Conservation (phyloP, 2,888 invertebrate species). For the Tineola bisselliella region DNA sequence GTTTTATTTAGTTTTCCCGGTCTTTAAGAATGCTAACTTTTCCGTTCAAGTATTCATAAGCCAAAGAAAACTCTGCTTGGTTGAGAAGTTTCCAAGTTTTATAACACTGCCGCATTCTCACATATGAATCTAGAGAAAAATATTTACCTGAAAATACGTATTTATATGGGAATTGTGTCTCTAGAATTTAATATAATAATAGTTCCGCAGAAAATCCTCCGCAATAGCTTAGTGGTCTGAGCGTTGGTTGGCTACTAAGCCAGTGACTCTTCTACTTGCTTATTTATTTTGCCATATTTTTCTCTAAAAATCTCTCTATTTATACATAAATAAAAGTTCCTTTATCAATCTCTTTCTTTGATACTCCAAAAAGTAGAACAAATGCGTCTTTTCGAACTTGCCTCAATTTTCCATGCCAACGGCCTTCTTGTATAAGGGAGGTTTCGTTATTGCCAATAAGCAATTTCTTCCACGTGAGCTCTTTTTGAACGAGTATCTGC, state of each 20-base stretch:
- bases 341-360: background rate
- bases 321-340: too few relatives aligned
- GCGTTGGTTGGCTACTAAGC: too few relatives aligned
- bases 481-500: constrained; percentile 46
- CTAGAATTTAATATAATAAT: background rate
- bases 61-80: constrained; percentile 16
- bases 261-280: too few relatives aligned
- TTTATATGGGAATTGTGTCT: background rate
- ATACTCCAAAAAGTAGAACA: constrained; percentile 10
- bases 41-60: constrained; percentile 24
- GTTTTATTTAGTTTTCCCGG: constrained; percentile 28
- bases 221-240: background rate
- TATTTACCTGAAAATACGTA: background rate
- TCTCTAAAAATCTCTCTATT: too few relatives aligned
- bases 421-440: constrained; percentile 23
- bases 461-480: constrained; percentile 59
- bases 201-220: background rate
- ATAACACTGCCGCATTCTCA: constrained; percentile 5
- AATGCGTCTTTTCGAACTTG: constrained; percentile 22
- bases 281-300: too few relatives aligned
- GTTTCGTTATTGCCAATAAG: constrained; percentile 56
- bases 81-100: background rate
- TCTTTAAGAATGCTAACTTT: constrained; percentile 20
- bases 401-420: constrained; percentile 62
- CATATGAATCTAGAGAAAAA: constrained; percentile 4